Base-by-base conservation (phyloP, 53 echinoderm and acorn worm species). In the Zoroaster sp. region DNA sequence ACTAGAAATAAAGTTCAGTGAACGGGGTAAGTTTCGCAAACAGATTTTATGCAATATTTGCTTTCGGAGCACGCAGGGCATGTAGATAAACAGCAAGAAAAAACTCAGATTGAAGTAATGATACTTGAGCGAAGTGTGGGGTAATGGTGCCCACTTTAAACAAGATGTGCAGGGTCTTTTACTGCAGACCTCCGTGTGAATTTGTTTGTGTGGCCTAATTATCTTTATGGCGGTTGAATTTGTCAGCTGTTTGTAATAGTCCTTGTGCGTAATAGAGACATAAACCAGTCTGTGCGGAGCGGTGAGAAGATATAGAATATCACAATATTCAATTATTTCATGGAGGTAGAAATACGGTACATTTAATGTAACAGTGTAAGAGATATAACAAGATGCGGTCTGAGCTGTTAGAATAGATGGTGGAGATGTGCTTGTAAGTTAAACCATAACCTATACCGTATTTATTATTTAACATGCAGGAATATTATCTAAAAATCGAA, bases 121-220 rank as follows among this genome's bases (percentile, higher is more conserved):
- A 59, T 59, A 59, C 8, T 28, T 7, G 10, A 23, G 25, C 28
- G 63, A 9, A 0, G 21, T 59, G 63, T 59, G 21, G 63, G 63
- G 23, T 23, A 54, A 4, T 15, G 6, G 55, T 5, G 6, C 23
- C 28, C 9, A 23, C 55, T 55, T 55, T 7, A 33, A 32, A 49
- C 41, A 39, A 66, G 13, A 66, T 67, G 40, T 41, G 30, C 65
- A 81, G 42, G 66, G 18, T 75, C 33, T 40, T 25, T 40, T 14
- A 20, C 42, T 13, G 28, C 42, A 42, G 81, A 81, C 66, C 81
- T 81, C 81, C 81, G 17, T 15, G 25, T 6, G 38, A 17, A 36
- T 11, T 42, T 81, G 67, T 66, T 28, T 44, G 81, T 81, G 81
- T 81, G 81, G 81, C 55, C 81, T 81, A 81, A 81, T 81, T 81